A percentile compares a stretch with the other conserved stretches of the same genome.
phyloP scores from a whole-genome alignment of 2,888 invertebrate genomes.

The Erynnis tages region DNA sequence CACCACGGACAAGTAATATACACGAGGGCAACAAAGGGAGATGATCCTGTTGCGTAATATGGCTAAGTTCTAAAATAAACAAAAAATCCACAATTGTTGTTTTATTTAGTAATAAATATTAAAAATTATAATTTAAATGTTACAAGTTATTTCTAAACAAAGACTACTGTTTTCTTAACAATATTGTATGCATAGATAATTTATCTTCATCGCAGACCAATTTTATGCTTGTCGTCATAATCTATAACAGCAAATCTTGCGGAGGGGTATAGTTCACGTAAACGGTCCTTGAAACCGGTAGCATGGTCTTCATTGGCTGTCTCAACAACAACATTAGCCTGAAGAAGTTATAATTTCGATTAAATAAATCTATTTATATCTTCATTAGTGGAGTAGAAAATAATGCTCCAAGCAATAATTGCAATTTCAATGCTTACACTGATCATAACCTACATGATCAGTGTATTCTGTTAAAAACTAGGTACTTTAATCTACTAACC shows the following conservation, averaged over 20 bases:
- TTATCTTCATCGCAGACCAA: slow-evolving; percentile 39
- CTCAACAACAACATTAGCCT: slow-evolving; percentile 73
- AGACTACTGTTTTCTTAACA: too few relatives aligned
- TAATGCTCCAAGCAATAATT: too few relatives aligned
- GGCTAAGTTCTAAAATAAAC: slow-evolving; percentile 70
- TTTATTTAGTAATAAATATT: slow-evolving; percentile 28
- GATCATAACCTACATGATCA: too few relatives aligned
- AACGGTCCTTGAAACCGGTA: slow-evolving; percentile 52
- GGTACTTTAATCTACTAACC: slow-evolving; percentile 52
- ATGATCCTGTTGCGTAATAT: slow-evolving; percentile 89
- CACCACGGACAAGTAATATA: slow-evolving; percentile 98
- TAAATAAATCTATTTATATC: too few relatives aligned
- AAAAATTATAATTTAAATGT: too few relatives aligned
- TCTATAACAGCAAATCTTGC: slow-evolving; percentile 59
- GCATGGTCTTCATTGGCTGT: slow-evolving; percentile 66
- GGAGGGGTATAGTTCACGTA: slow-evolving; percentile 58
- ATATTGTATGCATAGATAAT: too few relatives aligned
- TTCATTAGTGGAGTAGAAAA: too few relatives aligned
- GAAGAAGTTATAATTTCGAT: slow-evolving; percentile 12
- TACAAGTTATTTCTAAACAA: too few relatives aligned
- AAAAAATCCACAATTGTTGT: slow-evolving; percentile 42
- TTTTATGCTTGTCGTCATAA: slow-evolving; percentile 53
- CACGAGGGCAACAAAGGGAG: slow-evolving; percentile 97
- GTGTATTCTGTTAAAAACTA: too few relatives aligned
- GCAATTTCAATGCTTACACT: background rate